These are phyloP conservation scores for Scomber japonicus DNA, from an alignment of 2,113 vertebrate species.

Conservation along the genomic window DNA sequence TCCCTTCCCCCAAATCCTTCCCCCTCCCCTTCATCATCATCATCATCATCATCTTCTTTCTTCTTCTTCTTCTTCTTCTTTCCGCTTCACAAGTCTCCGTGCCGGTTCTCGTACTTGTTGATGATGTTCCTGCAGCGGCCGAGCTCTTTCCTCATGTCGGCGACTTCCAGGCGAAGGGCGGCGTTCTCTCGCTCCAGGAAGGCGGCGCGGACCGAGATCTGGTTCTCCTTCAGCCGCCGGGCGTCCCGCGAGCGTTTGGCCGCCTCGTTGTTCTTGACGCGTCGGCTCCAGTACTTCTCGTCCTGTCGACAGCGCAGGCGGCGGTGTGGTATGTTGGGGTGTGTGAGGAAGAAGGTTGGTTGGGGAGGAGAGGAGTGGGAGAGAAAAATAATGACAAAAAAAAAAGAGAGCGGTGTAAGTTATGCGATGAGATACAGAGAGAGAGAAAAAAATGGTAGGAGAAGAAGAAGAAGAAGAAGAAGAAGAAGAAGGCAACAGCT, in stretches of 20 bases:
- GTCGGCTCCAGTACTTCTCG: slow-evolving; percentile 97
- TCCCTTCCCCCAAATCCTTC: neutral
- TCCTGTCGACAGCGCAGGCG: slow-evolving; percentile 82
- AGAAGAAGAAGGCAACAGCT: slow-evolving; percentile 36
- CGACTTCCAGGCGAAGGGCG: slow-evolving; percentile 95
- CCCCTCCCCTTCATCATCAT: neutral
- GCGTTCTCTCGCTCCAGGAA: slow-evolving; percentile 98
- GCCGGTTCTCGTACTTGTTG: slow-evolving; percentile 95
- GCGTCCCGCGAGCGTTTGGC: slow-evolving; percentile 97
- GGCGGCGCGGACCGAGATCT: slow-evolving; percentile 97
- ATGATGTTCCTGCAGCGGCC: slow-evolving; percentile 98
- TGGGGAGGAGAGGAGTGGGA: slow-evolving; percentile 21
- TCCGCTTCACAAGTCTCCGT: slow-evolving; percentile 90
- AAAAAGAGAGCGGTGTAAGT: slow-evolving; percentile 50
- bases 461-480: neutral
- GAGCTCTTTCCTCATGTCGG: slow-evolving; percentile 96
- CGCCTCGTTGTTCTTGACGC: slow-evolving; percentile 99
- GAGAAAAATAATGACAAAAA: neutral
- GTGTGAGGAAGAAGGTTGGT: slow-evolving; percentile 48
- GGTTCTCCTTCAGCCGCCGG: slow-evolving; percentile 97
- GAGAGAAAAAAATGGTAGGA: neutral
- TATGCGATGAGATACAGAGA: slow-evolving; percentile 33
- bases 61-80: slow-evolving; percentile 6
- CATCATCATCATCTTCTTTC: neutral
- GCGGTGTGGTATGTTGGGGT: slow-evolving; percentile 50